These are phyloP conservation scores for Cataglyphis altisquamis DNA, from an alignment of 2,888 invertebrate genomes.

Conservation along the genomic window DNA sequence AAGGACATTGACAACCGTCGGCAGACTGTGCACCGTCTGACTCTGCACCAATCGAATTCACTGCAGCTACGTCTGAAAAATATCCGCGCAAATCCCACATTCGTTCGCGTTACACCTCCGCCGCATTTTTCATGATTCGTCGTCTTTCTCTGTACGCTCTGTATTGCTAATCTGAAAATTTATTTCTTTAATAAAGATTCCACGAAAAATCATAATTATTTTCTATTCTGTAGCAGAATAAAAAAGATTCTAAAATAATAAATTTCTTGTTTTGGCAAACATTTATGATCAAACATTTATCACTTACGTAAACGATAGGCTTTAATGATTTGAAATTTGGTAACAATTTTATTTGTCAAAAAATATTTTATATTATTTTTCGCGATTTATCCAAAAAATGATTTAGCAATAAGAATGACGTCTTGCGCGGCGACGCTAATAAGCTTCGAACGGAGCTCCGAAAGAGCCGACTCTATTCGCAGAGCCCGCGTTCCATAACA, in stretches of 20 bases:
- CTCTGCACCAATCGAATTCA: conserved; percentile 23
- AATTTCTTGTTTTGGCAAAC: neutral
- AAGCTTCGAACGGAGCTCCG: neutral
- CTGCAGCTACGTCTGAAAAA: conserved; percentile 21
- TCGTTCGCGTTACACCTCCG: conserved; percentile 3
- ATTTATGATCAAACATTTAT: neutral
- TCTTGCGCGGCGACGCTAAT: conserved; percentile 26
- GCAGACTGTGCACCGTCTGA: conserved; percentile 20
- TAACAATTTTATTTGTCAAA: neutral
- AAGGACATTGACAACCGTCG: conserved; percentile 38
- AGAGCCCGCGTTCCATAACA: neutral
- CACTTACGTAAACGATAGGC: neutral
- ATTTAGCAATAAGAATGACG: neutral
- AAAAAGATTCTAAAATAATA: neutral
- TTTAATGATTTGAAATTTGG: neutral
- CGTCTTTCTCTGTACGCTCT: neutral
- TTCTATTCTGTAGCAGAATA: neutral
- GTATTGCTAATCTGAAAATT: neutral
- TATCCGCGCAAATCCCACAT: neutral
- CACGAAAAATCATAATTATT: neutral
- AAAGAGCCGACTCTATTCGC: conserved; percentile 27
- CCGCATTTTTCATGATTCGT: neutral
- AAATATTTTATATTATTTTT: neutral
- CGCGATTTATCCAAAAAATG: neutral
- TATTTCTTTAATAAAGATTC: neutral